Evolutionary conservation across 2,113 vertebrate species (phyloP).

Genomic region (Pseudorhombus dupliciocellatus): DNA sequence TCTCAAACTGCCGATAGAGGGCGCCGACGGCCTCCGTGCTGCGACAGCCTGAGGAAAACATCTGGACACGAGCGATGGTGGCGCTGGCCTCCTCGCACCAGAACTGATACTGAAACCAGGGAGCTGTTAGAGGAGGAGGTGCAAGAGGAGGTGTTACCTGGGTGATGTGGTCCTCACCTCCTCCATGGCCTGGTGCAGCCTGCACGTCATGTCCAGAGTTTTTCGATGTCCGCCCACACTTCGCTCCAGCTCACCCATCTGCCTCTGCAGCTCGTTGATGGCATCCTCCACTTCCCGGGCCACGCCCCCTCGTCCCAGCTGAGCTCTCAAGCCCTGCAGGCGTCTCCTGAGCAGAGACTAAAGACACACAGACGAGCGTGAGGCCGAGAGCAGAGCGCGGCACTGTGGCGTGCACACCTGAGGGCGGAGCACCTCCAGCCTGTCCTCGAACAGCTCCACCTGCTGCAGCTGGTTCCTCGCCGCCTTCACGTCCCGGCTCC

Average conservation of each 20-base stretch:
- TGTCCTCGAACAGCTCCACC: slow-evolving; percentile 50
- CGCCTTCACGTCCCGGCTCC: slow-evolving; percentile 47
- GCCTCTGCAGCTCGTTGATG: slow-evolving; percentile 84
- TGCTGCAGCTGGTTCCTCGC: slow-evolving; percentile 63
- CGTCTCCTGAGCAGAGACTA: slow-evolving; percentile 79
- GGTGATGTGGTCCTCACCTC: slow-evolving; percentile 78
- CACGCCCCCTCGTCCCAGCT: slow-evolving; percentile 64
- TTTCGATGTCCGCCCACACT: slow-evolving; percentile 86
- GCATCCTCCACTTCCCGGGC: slow-evolving; percentile 71
- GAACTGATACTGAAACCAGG: slow-evolving; percentile 84
- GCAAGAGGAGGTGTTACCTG: no score
- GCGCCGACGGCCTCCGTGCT: slow-evolving; percentile 85
- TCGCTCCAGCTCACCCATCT: slow-evolving; percentile 84
- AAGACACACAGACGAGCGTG: neutral
- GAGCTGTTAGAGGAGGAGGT: no score
- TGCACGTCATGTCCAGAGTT: slow-evolving; percentile 84
- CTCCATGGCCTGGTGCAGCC: slow-evolving; percentile 88
- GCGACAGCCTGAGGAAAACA: slow-evolving; percentile 87
- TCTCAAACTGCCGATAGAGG: slow-evolving; percentile 90
- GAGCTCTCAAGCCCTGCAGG: slow-evolving; percentile 80
- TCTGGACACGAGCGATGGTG: slow-evolving; percentile 87
- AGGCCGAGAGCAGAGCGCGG: no score
- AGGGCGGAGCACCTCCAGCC: slow-evolving; percentile 46
- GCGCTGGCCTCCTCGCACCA: slow-evolving; percentile 91
- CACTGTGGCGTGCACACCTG: no score